Base-by-base conservation (phyloP, 2,113 vertebrate species). In the Tilapia sparmanii region DNA sequence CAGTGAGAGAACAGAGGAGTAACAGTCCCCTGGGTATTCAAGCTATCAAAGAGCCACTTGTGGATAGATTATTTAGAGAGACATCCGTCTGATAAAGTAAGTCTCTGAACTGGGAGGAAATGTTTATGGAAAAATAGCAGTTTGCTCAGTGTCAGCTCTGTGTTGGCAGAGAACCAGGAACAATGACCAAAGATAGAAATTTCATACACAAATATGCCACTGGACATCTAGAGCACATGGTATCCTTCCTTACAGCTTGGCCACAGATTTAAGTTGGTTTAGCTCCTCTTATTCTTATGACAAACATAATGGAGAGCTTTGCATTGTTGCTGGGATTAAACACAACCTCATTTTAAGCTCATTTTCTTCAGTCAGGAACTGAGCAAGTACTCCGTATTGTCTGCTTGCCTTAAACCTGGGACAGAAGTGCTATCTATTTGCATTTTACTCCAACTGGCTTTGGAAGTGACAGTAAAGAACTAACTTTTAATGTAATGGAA, bases 81-180 rank as follows among this genome's bases (percentile, higher is more conserved):
- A 88, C 90, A 83, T 81, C 53, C 45, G 2, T 85, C 61, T 89
- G 89, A 94, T 88, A 66, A 87, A 52, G 83, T 68, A 42, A 89
- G 81, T 87, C 85, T 87, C 82, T 86, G 16, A 88, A 79, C 61
- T 86, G 83, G 18, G 83, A 86, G 80, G 50, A 89, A 84, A 38
- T 93, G 89, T 96, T 96, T 92, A 94, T 29, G 85, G 93, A 91
- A 93, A 95, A 93, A 93, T 79, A 91, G 66, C 73, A 82, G 66
- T 91, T 92, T 90, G 66, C 24, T 90, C 52, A 53, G 47, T 79
- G 91, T 92, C 90, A 90, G 80, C 63, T 85, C 29, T 87, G 5
- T 84, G 86, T 11, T 95, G 92, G 92, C 90, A 84, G 79, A 79
- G 35, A 26, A 80, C 90, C 91, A 86, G 45, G 63, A 81, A 89